Conservation (phyloP, 2,113 vertebrate genomes). For the Emydura subglobosa region DNA sequence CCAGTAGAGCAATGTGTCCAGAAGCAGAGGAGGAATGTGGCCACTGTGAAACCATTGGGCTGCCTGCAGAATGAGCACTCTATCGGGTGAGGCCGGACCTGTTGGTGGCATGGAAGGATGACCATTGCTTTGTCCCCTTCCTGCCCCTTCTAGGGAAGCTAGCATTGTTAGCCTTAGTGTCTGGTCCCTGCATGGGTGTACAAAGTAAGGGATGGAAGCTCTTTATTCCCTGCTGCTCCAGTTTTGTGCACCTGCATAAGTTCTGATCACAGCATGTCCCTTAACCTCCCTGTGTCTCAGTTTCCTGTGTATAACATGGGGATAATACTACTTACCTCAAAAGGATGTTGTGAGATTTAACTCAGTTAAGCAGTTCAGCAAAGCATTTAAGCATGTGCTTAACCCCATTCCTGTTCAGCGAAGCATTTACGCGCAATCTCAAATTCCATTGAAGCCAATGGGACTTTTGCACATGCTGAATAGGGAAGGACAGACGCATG, state of each 20-base stretch:
- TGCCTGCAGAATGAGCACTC: neutral
- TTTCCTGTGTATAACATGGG: neutral
- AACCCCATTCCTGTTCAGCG: neutral
- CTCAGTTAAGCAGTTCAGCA: neutral
- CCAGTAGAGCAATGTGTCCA: neutral
- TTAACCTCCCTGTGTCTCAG: neutral
- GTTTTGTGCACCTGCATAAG: neutral
- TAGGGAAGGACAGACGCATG: neutral
- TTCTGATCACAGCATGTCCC: neutral
- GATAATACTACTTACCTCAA: neutral
- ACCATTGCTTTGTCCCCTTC: neutral
- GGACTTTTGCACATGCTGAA: neutral
- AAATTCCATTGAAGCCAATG: neutral
- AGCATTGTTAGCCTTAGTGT: neutral
- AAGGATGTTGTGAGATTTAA: neutral
- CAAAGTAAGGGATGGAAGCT: neutral
- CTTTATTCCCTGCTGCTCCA: neutral
- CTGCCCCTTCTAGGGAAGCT: neutral
- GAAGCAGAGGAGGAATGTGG: slow-evolving; percentile 13
- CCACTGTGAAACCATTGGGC: neutral
- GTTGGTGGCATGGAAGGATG: neutral
- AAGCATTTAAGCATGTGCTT: neutral
- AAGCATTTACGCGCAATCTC: neutral
- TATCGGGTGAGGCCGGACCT: neutral
- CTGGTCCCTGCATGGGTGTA: neutral